Evolutionary conservation across 2,797 vertebrate genomes (phyloP), one percentile per base, ranked within the genome.

Genomic region (Sebastes trivittatus): DNA sequence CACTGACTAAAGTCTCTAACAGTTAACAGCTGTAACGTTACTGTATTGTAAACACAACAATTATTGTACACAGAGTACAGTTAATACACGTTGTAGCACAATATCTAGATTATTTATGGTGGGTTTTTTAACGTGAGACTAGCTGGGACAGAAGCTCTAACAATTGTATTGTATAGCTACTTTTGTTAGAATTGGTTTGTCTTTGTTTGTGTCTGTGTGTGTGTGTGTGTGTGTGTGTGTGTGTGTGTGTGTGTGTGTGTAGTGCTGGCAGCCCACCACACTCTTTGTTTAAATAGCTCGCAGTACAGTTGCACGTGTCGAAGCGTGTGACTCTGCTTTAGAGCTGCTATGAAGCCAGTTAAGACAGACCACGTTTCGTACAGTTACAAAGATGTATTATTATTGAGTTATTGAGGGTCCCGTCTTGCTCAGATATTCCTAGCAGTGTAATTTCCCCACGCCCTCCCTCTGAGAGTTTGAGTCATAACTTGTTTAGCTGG

Each of bases 231-330:
- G 61, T 77, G 64, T 58, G 64, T 72, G 73, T 62, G 55, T 56
- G 34, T 36, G 11, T 49, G 36, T 36, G 16, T 25, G 32, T 61
- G 18, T 62, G 81, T 63, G 75, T 72, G 75, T 80, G 63, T 68
- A 20, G 66, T 80, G 54, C 71, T 76, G 83, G 83, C 82, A 91
- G 81, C 81, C 84, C 80, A 85, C 76, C 72, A 64, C 92, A 86
- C 80, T 94, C 94, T 95, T 95, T 96, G 94, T 95, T 94, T 95
- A 94, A 93, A 93, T 92, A 90, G 89, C 93, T 91, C 81, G 34
- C 90, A 78, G 93, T 92, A 93, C 91, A 93, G 87, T 91, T 88
- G 91, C 95, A 95, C 95, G 94, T 96, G 95, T 95, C 91, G 63
- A 62, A 81, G 92, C 94, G 94, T 95, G 95, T 96, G 95, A 95